These are phyloP conservation scores for Drosophila nr. medialis DNA, from an alignment of 2,888 invertebrate species.

Conservation along the genomic window DNA sequence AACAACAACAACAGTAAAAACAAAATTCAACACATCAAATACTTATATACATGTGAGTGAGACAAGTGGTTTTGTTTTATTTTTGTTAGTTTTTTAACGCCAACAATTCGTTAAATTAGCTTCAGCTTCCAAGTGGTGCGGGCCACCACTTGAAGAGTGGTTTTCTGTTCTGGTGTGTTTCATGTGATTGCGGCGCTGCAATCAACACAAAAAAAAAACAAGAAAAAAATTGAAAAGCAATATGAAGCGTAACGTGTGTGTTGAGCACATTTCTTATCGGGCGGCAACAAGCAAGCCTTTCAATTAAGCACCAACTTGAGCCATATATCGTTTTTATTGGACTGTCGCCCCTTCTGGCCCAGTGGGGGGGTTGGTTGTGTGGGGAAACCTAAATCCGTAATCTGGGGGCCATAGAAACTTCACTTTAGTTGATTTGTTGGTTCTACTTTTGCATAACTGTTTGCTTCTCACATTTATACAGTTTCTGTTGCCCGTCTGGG, in stretches of 20 bases:
- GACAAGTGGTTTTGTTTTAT: conserved; percentile 37
- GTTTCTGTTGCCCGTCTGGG: conserved; percentile 6
- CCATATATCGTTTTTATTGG: conserved; percentile 42
- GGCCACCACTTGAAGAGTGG: conserved; percentile 36
- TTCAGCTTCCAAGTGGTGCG: conserved; percentile 31
- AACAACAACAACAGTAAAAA: conserved; percentile 9
- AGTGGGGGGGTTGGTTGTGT: neutral
- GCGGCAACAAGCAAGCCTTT: conserved; percentile 46
- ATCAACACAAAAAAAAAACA: conserved; percentile 7
- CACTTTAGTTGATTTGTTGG: conserved; percentile 9
- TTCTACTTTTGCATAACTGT: conserved; percentile 34
- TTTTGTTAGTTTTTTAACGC: conserved; percentile 25
- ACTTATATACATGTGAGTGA: conserved; percentile 49
- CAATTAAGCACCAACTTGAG: conserved; percentile 56
- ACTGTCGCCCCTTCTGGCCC: conserved; percentile 9
- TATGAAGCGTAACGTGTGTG: conserved; percentile 31
- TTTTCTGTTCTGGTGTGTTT: conserved; percentile 13
- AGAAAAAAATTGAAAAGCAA: neutral
- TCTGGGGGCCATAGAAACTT: conserved; percentile 16
- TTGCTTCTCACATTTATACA: conserved; percentile 31
- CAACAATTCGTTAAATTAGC: conserved; percentile 55
- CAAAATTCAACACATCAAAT: neutral
- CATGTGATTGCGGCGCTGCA: conserved; percentile 45
- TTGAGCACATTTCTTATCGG: conserved; percentile 51
- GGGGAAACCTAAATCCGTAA: neutral